phyloP scores from a whole-genome alignment of 2,113 vertebrate species.

The Rhabdomys dilectus region DNA sequence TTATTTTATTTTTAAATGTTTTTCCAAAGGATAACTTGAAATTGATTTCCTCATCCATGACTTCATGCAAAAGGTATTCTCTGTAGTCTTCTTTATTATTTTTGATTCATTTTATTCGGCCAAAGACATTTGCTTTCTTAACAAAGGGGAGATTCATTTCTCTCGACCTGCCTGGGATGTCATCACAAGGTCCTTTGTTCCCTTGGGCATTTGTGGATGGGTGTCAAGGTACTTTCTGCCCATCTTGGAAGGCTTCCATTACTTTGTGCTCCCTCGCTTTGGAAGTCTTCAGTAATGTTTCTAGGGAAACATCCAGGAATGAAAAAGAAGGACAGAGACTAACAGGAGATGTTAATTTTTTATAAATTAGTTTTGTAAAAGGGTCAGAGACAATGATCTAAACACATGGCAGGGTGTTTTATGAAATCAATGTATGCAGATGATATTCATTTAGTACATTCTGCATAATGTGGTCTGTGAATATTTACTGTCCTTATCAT shows the following conservation, averaged over 20 bases:
- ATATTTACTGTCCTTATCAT: conserved; percentile 8
- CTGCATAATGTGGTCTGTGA: neutral
- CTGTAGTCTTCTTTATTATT: neutral
- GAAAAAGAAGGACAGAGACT: neutral
- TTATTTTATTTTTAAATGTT: neutral
- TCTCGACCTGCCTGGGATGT: neutral
- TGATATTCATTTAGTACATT: neutral
- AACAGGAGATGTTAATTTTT: neutral
- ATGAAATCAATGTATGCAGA: neutral
- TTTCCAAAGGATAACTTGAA: neutral
- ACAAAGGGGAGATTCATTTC: neutral
- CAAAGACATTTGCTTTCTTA: neutral
- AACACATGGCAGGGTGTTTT: neutral
- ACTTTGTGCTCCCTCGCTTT: neutral
- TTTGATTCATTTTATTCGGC: conserved; percentile 33
- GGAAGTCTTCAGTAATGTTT: neutral
- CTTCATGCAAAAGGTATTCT: neutral
- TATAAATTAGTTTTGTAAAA: neutral
- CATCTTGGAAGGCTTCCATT: neutral
- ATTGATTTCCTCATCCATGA: conserved; percentile 5
- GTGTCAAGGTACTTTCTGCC: neutral
- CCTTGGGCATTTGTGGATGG: neutral
- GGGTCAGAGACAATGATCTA: neutral
- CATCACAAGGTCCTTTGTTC: neutral
- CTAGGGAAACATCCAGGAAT: neutral